A percentile compares a stretch with the other conserved stretches of the same genome.
phyloP scores from a whole-genome alignment of 1,140 invertebrate genomes.

The Drosophila lacertosa region DNA sequence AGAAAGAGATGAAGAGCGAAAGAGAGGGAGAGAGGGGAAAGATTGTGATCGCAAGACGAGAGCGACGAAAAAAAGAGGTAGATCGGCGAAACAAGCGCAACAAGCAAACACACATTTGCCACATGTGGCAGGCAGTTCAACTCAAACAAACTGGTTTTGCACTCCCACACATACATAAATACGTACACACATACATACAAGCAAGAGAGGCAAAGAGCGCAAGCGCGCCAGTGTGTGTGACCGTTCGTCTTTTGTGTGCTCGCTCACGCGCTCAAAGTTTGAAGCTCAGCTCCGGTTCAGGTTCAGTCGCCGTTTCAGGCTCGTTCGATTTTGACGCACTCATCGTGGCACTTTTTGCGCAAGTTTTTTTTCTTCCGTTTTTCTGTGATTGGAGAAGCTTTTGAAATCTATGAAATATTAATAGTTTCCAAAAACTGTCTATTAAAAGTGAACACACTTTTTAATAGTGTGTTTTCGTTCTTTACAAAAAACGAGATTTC shows the following conservation, averaged over 20 bases:
- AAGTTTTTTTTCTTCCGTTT: conserved; percentile 12
- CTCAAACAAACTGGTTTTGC: conserved; percentile 71
- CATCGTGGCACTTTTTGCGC: conserved; percentile 20
- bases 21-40: background rate
- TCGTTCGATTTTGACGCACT: conserved; percentile 52
- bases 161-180: conserved; percentile 55
- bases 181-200: conserved; percentile 3
- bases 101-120: conserved; percentile 44
- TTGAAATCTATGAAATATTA: conserved; percentile 19
- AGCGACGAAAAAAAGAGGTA: conserved; percentile 6
- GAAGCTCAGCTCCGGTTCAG: conserved; percentile 47
- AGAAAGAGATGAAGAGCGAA: no score
- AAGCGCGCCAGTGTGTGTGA: background rate
- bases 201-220: background rate
- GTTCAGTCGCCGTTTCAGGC: conserved; percentile 53
- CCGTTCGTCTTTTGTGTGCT: background rate
- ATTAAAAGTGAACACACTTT: background rate
- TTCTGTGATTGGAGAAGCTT: conserved; percentile 10
- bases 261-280: conserved; percentile 28
- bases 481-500: no score
- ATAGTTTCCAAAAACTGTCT: conserved; percentile 1
- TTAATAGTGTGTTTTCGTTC: no score
- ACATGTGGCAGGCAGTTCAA: conserved; percentile 38
- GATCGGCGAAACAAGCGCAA: conserved; percentile 37
- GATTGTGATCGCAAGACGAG: conserved; percentile 2